Evolutionary conservation across 2,797 vertebrate species (phyloP), one percentile per base, ranked within the genome.

Genomic region (Parauchenoglanis punctatus): DNA sequence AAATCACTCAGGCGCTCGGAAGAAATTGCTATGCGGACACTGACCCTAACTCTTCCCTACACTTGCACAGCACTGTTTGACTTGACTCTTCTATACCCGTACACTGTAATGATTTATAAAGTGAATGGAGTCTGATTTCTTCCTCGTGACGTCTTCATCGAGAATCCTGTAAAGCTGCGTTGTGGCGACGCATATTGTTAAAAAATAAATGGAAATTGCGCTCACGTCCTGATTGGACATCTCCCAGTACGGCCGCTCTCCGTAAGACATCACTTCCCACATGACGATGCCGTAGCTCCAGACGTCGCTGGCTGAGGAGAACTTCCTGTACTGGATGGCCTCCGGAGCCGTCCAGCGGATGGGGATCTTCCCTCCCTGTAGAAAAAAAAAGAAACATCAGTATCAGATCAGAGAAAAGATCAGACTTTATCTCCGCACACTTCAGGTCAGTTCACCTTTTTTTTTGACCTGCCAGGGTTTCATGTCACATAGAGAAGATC

Each of bases 251-350:
- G 98, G 98, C 88, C 98, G 96, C 92, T 99, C 98, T 46, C 98
- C 98, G 0, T 99, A 99, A 82, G 98, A 99, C 98, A 99, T 99
- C 92, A 99, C 98, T 92, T 99, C 98, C 98, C 98, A 99, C 98
- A 99, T 99, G 83, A 99, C 97, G 65, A 99, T 99, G 15, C 97
- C 98, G 0, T 97, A 99, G 93, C 98, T 99, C 98, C 98, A 99
- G 0, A 96, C 94, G 0, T 99, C 98, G 0, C 98, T 99, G 46
- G 97, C 96, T 0, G 99, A 97, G 81, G 99, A 99, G 93, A 99
- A 99, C 91, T 99, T 99, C 58, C 99, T 96, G 92, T 99, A 99
- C 81, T 98, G 96, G 28, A 99, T 99, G 18, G 99, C 97, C 93
- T 99, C 98, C 13, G 99, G 98, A 83, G 99, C 98, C 0, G 98